Evolutionary conservation across 2,888 invertebrate genomes (phyloP).

Genomic region (Lapara coniferarum): DNA sequence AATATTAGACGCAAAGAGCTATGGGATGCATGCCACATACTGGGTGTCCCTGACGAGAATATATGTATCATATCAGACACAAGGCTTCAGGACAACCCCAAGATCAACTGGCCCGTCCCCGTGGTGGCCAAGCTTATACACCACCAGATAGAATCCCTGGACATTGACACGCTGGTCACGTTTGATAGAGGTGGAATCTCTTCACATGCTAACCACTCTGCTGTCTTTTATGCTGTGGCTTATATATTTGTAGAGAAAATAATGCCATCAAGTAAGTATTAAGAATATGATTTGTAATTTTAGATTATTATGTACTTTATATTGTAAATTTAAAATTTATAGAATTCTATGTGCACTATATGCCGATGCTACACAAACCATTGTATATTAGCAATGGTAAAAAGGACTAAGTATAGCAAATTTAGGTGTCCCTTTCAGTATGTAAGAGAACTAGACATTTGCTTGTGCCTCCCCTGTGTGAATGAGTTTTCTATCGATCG

Average conservation of each 20-base stretch:
- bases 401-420: no score
- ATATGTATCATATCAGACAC: constrained; percentile 89
- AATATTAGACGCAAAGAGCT: constrained; percentile 89
- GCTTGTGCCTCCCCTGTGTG: no score
- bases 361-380: no score
- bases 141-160: constrained; percentile 87
- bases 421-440: no score
- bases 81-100: constrained; percentile 90
- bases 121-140: constrained; percentile 73
- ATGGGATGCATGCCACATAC: constrained; percentile 89
- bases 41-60: constrained; percentile 91
- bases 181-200: constrained; percentile 98
- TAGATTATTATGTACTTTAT: no score
- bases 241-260: constrained; percentile 89
- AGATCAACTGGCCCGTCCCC: constrained; percentile 87
- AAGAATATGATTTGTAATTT: neutral
- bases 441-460: no score
- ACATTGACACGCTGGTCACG: constrained; percentile 93
- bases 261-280: constrained; percentile 87
- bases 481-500: no score
- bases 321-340: no score
- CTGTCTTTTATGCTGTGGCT: constrained; percentile 91
- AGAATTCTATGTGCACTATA: no score
- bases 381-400: no score
- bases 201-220: constrained; percentile 95